Evolutionary conservation across 2,113 vertebrate species (phyloP).

Genomic region (Neotragus pygmaeus): DNA sequence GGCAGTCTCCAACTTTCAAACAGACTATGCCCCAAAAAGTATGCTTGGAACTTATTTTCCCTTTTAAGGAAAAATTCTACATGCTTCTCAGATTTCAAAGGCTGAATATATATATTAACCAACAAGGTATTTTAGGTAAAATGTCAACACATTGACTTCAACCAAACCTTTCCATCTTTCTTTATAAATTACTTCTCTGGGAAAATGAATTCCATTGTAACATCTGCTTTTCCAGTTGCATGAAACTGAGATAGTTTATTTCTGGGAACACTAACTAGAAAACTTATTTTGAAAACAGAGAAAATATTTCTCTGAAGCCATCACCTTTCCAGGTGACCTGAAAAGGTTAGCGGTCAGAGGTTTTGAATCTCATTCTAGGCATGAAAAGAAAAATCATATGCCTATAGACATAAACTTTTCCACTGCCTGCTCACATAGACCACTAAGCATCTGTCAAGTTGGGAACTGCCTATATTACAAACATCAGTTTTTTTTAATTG

Average conservation of each 20-base stretch:
- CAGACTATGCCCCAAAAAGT: not conserved
- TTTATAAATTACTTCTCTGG: constrained; percentile 8
- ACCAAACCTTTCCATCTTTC: not conserved
- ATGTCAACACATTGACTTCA: not conserved
- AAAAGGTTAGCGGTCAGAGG: not conserved
- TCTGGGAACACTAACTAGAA: not conserved
- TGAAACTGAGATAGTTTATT: not conserved
- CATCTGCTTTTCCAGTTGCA: not conserved
- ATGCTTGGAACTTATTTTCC: not conserved
- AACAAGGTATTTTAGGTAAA: not conserved
- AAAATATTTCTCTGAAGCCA: not conserved
- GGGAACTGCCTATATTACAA: constrained; percentile 43
- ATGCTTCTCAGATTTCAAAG: not conserved
- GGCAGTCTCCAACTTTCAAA: constrained; percentile 47
- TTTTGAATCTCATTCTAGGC: not conserved
- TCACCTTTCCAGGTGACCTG: not conserved
- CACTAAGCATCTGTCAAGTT: not conserved
- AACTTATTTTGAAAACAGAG: constrained; percentile 27
- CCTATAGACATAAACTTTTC: not conserved
- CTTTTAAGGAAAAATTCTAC: not conserved
- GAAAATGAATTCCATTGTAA: constrained; percentile 21
- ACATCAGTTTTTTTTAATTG: not conserved
- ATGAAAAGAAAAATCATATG: not conserved
- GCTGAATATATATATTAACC: constrained; percentile 19
- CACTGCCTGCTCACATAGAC: not conserved